Conservation (phyloP, 2,888 invertebrate species). For the Macropis europaea region DNA sequence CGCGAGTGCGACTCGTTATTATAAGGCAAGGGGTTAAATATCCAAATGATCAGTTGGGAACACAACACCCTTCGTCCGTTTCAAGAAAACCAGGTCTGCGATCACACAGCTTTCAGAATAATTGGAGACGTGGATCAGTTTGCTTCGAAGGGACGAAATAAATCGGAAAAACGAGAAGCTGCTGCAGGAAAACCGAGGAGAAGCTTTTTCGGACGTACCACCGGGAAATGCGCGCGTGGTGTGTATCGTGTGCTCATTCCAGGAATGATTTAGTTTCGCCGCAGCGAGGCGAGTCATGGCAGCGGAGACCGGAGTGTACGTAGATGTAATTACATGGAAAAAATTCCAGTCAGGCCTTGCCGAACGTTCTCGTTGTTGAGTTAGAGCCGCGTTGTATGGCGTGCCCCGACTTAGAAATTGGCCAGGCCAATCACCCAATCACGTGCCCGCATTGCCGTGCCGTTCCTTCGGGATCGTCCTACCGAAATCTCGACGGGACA, state of each 20-base stretch:
- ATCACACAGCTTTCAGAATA: not conserved
- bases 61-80: too few species aligned
- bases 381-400: constrained; percentile 69
- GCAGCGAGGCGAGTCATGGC: constrained; percentile 31
- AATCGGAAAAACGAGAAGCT: constrained; percentile 24
- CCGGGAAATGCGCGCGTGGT: constrained; percentile 25
- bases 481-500: constrained; percentile 62
- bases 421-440: constrained; percentile 67
- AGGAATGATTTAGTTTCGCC: constrained; percentile 69
- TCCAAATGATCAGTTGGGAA: too few species aligned
- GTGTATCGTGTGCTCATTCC: constrained; percentile 36
- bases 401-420: constrained; percentile 72
- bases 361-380: constrained; percentile 69
- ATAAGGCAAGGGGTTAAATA: too few species aligned
- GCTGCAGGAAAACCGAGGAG: constrained; percentile 20
- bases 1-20: too few species aligned
- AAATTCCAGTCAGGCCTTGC: constrained; percentile 73
- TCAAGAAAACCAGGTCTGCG: too few species aligned
- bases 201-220: constrained; percentile 4
- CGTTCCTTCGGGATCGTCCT: constrained; percentile 48
- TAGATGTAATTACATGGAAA: constrained; percentile 75
- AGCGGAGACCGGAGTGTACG: constrained; percentile 30
- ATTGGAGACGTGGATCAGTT: not conserved
- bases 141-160: constrained; percentile 18
- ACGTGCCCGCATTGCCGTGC: constrained; percentile 53